A percentile compares a stretch with the other conserved stretches of the same genome.
Evolutionary conservation across 1,140 invertebrate genomes (phyloP).

Genomic region (Sitobion miscanthi): DNA sequence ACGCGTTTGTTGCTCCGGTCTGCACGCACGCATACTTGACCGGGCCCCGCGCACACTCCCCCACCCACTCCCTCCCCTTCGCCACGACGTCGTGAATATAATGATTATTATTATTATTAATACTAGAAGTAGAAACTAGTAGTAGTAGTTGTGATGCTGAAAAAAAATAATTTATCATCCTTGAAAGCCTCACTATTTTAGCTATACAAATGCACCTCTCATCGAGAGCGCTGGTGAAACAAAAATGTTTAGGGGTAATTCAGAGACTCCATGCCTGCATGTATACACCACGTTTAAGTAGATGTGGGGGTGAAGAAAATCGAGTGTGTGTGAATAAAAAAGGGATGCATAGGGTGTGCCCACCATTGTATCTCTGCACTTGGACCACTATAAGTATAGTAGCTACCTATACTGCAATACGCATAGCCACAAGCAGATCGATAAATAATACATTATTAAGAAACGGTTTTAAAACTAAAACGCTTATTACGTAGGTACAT

Average conservation of each 20-base stretch:
- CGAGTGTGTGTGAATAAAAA: background rate
- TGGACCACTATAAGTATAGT: background rate
- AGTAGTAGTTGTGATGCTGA: background rate
- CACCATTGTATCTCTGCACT: background rate
- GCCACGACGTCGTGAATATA: background rate
- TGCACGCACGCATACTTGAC: background rate
- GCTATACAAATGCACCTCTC: background rate
- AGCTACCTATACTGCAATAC: background rate
- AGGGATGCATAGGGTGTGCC: background rate
- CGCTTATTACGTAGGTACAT: too few relatives aligned
- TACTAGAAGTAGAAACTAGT: background rate
- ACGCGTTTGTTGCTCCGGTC: background rate
- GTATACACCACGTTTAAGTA: background rate
- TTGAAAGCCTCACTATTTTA: background rate
- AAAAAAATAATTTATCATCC: background rate
- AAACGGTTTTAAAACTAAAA: background rate
- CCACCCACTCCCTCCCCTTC: too few relatives aligned
- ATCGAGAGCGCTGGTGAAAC: background rate
- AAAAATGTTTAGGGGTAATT: background rate
- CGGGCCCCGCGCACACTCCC: background rate
- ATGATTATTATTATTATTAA: slow-evolving; percentile 7
- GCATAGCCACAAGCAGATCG: background rate
- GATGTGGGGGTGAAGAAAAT: background rate
- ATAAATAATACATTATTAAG: background rate
- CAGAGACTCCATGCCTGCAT: background rate